Evolutionary conservation across 2,113 vertebrate genomes (phyloP).

Genomic region (Stercorarius parasiticus): DNA sequence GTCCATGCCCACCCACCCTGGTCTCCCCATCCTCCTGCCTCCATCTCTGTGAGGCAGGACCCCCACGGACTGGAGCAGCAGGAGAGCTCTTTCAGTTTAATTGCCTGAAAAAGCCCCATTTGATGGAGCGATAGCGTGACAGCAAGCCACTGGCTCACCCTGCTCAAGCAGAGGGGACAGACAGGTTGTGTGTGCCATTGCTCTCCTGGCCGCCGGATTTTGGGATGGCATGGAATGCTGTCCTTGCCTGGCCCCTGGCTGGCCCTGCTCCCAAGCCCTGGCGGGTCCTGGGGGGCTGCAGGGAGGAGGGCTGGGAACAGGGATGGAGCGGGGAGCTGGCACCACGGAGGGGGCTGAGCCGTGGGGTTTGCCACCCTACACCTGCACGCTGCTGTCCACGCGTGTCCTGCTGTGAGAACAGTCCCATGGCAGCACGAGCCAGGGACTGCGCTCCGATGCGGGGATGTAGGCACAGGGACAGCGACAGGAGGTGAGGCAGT

Average conservation of each 20-base stretch:
- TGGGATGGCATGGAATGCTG: rapidly evolving
- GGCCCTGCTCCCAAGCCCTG: rapidly evolving
- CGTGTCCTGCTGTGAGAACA: rapidly evolving
- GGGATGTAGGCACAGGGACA: rapidly evolving
- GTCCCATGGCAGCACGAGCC: background rate
- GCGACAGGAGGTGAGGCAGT: background rate
- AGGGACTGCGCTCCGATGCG: rapidly evolving
- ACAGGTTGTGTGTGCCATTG: background rate
- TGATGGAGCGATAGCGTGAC: background rate
- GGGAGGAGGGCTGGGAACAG: background rate
- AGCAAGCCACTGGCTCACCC: background rate
- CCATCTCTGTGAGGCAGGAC: background rate
- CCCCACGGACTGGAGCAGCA: rapidly evolving
- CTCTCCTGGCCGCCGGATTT: background rate
- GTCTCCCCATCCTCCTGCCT: rapidly evolving
- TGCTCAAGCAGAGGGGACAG: background rate
- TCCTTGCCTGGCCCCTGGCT: background rate
- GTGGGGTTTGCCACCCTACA: background rate
- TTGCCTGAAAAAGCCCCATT: background rate
- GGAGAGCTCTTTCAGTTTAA: background rate
- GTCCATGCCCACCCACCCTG: background rate
- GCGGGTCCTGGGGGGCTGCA: background rate
- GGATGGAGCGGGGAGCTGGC: background rate
- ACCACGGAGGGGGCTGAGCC: rapidly evolving
- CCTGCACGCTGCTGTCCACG: rapidly evolving